These are phyloP conservation scores for Melinaea menophilus DNA, from an alignment of 2,888 invertebrate species.

Conservation along the genomic window DNA sequence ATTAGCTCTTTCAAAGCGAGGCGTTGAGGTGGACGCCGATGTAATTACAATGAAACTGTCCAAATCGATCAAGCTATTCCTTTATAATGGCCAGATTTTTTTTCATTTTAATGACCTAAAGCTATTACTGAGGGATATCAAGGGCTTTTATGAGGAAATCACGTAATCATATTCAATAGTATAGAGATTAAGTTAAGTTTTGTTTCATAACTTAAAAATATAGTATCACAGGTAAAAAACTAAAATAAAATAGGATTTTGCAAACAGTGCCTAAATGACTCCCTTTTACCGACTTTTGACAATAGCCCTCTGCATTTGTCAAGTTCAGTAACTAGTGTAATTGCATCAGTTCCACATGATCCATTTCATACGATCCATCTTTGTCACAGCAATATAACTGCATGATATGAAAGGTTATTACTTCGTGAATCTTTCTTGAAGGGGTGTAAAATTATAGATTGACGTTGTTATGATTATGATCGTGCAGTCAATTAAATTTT, in stretches of 20 bases:
- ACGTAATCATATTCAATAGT: too few relatives aligned
- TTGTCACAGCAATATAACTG: constrained; percentile 32
- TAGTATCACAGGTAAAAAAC: too few relatives aligned
- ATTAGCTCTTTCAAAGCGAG: constrained; percentile 36
- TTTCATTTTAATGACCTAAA: neutral
- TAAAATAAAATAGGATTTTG: constrained; percentile 4
- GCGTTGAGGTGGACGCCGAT: constrained; percentile 28
- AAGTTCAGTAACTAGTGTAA: constrained; percentile 43
- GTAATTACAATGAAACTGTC: constrained; percentile 31
- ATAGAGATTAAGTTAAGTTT: too few relatives aligned
- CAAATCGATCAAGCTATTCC: constrained; percentile 28
- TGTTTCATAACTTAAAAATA: neutral
- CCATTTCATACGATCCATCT: constrained; percentile 40
- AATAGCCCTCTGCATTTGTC: constrained; percentile 38
- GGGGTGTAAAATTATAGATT: too few relatives aligned
- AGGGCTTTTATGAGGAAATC: too few relatives aligned
- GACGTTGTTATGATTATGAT: too few relatives aligned
- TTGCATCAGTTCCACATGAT: constrained; percentile 59
- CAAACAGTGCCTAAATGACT: constrained; percentile 30
- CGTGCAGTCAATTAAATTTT: too few relatives aligned
- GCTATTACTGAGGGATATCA: too few relatives aligned
- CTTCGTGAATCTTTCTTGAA: neutral
- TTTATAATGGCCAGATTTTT: constrained; percentile 13
- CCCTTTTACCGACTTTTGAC: constrained; percentile 35
- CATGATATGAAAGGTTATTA: constrained; percentile 6